Evolutionary conservation across 1,140 invertebrate species (phyloP), one percentile per base, ranked within the genome.

Genomic region (Trichomalopsis sarcophagae): DNA sequence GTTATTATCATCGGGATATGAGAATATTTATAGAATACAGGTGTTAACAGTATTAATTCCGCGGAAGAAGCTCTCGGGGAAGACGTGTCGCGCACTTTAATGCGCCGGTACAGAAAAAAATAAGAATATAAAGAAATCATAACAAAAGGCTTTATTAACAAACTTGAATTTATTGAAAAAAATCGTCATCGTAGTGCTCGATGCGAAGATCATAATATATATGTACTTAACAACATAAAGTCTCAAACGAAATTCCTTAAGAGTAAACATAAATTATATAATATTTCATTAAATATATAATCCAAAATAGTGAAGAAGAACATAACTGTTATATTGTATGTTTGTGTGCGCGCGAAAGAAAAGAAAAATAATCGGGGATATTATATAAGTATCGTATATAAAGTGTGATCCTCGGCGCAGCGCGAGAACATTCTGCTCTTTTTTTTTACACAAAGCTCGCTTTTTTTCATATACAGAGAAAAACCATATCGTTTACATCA

Each of bases 151-250:
- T 68, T 81, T 50, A 81, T 73, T 73, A 81, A 81, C 44, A 81
- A 47, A 73, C 13, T 81, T 71, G 68, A 81, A 81, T 81, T 81
- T 80, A 80, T 80, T 80, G 55, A 36, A 79, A 69, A 80, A 68
- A 21, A 68, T 68, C 3, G 4, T 23, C 55, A 62, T 62, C 55
- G 55, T 17, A 62, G 14, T 62, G 21, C 21, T 62, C 55, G 21
- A 62, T 62, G 55, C 14, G 55, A n/a, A 62, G n/a, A 62, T 62
- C 40, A 62, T 55, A 7, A 14, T 44, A 68, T 47, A 69, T 80
- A 68, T 47, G 40, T 80, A 69, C 76, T 62, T 69, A 80, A 80
- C 55, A 81, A 81, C 40, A 73, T 81, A 81, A 81, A 71, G 68
- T 76, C 75, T 69, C 33, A 73, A 78, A 84, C 23, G 66, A 79